phyloP scores from a whole-genome alignment of 2,888 invertebrate species.

The Sisyra nigra region DNA sequence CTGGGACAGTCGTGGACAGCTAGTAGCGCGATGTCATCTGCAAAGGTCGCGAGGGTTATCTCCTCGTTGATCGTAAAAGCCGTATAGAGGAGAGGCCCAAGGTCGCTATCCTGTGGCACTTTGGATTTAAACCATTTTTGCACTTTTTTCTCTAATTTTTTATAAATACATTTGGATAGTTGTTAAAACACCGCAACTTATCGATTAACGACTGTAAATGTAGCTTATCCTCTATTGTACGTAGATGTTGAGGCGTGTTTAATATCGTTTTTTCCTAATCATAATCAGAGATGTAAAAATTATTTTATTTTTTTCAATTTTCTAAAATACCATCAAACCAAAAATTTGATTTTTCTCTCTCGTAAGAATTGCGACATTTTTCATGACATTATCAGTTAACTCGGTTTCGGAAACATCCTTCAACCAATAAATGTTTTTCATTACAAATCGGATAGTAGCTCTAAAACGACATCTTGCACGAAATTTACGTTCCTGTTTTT shows the following conservation, averaged over 20 bases:
- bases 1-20: too few species aligned
- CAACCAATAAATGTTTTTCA: constrained; percentile 40
- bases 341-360: constrained; percentile 32
- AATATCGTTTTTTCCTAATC: constrained; percentile 42
- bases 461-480: constrained; percentile 36
- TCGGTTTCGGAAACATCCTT: constrained; percentile 30
- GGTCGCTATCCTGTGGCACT: too few species aligned
- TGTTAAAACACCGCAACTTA: constrained; percentile 41
- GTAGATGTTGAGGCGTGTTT: constrained; percentile 32
- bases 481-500: constrained; percentile 13
- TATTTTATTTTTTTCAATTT: too few species aligned
- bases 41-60: too few species aligned
- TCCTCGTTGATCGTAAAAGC: too few species aligned
- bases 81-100: too few species aligned
- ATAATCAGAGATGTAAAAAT: constrained; percentile 8
- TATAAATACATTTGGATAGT: constrained; percentile 34
- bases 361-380: background rate
- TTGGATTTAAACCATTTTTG: too few species aligned
- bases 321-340: constrained; percentile 30
- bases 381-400: constrained; percentile 18
- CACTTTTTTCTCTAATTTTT: too few species aligned
- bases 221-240: constrained; percentile 42
- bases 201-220: constrained; percentile 39
- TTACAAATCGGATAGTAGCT: constrained; percentile 35
- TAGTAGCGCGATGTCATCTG: too few species aligned